Conservation (phyloP, 2,888 invertebrate genomes). For the Steinernema scapterisci region DNA sequence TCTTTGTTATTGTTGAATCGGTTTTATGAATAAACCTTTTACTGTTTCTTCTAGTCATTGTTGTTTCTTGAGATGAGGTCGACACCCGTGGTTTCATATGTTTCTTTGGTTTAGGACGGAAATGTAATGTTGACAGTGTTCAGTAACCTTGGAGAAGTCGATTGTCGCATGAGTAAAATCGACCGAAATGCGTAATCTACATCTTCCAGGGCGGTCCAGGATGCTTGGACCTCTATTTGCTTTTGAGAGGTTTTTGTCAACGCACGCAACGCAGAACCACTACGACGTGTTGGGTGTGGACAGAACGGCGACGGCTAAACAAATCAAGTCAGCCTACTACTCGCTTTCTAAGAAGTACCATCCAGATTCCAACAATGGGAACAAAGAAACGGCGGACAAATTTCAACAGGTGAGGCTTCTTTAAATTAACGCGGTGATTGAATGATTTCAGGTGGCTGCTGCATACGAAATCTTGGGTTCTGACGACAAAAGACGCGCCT, state of each 20-base stretch:
- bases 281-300: slow-evolving; percentile 56
- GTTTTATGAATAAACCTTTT: slow-evolving; percentile 9
- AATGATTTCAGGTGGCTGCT: slow-evolving; percentile 49
- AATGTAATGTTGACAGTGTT: too few species aligned
- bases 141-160: too few species aligned
- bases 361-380: slow-evolving; percentile 59
- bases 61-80: too few species aligned
- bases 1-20: slow-evolving; percentile 22
- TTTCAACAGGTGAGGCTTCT: slow-evolving; percentile 56
- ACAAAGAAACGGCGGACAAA: slow-evolving; percentile 53
- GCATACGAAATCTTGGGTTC: slow-evolving; percentile 61
- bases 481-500: slow-evolving; percentile 54
- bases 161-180: too few species aligned
- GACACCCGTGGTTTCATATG: too few species aligned
- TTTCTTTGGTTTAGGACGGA: too few species aligned
- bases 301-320: slow-evolving; percentile 50
- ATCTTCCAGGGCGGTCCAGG: too few species aligned
- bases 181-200: too few species aligned
- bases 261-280: slow-evolving; percentile 40
- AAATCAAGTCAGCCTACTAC: slow-evolving; percentile 64
- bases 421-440: background rate
- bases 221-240: background rate
- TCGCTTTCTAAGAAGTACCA: slow-evolving; percentile 63
- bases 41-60: background rate
- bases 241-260: background rate